Percentiles rank a stretch among this genome's conserved stretches.
phyloP scores from a whole-genome alignment of 1,140 invertebrate genomes.

The Armadillidium nasatum region DNA sequence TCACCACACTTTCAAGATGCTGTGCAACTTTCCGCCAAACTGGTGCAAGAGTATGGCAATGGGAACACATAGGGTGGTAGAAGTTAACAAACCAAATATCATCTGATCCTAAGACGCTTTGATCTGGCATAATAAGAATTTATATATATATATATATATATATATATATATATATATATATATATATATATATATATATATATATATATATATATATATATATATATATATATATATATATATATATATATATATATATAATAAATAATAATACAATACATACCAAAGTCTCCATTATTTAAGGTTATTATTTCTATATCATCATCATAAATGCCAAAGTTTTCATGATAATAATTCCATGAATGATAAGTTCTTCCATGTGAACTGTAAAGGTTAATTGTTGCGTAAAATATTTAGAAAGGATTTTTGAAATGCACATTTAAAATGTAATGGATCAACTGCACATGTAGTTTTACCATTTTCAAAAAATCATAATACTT shows the following conservation, averaged over 20 bases:
- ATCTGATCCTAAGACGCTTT: slow-evolving; percentile 59
- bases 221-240: too few species aligned
- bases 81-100: slow-evolving; percentile 78
- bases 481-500: too few species aligned
- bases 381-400: slow-evolving; percentile 22
- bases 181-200: too few species aligned
- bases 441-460: too few species aligned
- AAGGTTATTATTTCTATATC: slow-evolving; percentile 75
- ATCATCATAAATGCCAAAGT: slow-evolving; percentile 84
- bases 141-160: too few species aligned
- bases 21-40: slow-evolving; percentile 72
- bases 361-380: slow-evolving; percentile 61
- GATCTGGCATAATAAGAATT: too few species aligned
- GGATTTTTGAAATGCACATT: too few species aligned
- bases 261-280: slow-evolving; percentile 46
- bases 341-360: slow-evolving; percentile 75
- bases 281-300: slow-evolving; percentile 68
- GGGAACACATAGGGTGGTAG: slow-evolving; percentile 76
- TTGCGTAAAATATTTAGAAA: too few species aligned
- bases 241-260: too few species aligned
- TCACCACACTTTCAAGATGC: slow-evolving; percentile 64
- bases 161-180: too few species aligned
- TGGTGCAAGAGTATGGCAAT: slow-evolving; percentile 73
- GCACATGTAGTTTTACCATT: too few species aligned
- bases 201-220: too few species aligned